Conservation (phyloP, 2,888 invertebrate species). For the Nowickia ferox region DNA sequence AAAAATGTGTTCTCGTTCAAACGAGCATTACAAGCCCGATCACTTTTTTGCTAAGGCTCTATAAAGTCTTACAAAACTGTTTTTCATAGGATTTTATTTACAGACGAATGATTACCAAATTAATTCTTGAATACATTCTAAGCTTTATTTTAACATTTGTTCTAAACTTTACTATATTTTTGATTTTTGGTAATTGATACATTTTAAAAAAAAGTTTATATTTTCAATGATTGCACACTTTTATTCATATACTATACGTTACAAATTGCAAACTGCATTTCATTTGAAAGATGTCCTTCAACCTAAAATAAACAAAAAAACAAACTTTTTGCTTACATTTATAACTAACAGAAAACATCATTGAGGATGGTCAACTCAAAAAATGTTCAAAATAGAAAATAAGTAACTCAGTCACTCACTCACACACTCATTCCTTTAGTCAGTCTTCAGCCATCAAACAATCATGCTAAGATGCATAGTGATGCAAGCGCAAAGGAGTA, state of each 20-base stretch:
- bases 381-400: constrained; percentile 52
- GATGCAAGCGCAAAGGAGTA: constrained; percentile 31
- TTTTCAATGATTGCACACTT: constrained; percentile 9
- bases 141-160: too few species aligned
- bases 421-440: background rate
- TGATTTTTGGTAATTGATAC: too few species aligned
- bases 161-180: too few species aligned
- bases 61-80: too few species aligned
- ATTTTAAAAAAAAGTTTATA: too few species aligned
- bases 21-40: too few species aligned
- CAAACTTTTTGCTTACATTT: constrained; percentile 54
- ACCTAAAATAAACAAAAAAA: constrained; percentile 28
- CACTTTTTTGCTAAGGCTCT: too few species aligned
- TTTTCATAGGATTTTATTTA: too few species aligned
- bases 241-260: background rate
- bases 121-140: too few species aligned
- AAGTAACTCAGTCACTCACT: constrained; percentile 9
- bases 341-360: constrained; percentile 66
- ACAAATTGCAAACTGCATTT: constrained; percentile 52
- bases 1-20: too few species aligned
- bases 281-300: constrained; percentile 47
- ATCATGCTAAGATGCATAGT: constrained; percentile 15
- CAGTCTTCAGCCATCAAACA: constrained; percentile 17
- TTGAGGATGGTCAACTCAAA: constrained; percentile 68
- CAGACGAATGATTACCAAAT: too few species aligned